Evolutionary conservation across 2,888 invertebrate genomes (phyloP), one percentile per base, ranked within the genome.

Genomic region (Toxonevra muliebris): DNA sequence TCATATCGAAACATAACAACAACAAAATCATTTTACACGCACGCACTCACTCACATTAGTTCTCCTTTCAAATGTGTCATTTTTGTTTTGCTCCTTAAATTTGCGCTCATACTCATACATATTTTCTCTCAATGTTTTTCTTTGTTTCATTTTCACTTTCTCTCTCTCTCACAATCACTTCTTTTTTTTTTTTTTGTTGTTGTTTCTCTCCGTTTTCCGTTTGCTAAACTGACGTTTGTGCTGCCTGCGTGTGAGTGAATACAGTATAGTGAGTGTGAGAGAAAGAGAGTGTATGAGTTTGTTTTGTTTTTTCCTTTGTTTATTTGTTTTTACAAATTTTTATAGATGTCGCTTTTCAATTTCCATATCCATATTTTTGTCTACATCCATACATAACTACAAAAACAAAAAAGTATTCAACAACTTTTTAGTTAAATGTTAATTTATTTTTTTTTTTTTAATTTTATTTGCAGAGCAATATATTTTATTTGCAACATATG

Each of bases 261-360:
- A 15, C 17, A 19, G 17, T 61, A 13, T 30, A 52, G 17, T 53
- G 13, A 40, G 48, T 40, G 61, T 61, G 57, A 40, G 64, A 7
- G 57, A 30, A 65, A 68, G 62, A 58, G 63, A 69, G 61, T 61
- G 67, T 55, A 67, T 58, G 65, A 55, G 55, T 62, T 58, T 66
- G 68, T 70, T 67, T 67, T 70, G 67, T 68, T 68, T 67, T 65
- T 52, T 30, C 30, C 40, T 19, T 61, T 50, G 42, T 52, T 52
- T 10, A n/a, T n/a, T 48, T 48, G 50, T 4, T 48, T 48, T n/a
- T 48, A 48, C 50, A 48, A 2, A n/a, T 48, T 48, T 30, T 30
- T 30, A 30, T 30, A 30, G 50, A 48, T 48, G 50, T 13, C 50
- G 50, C 50, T 48, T 48, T 15, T 48, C 30, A 30, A 30, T 30